Conservation (phyloP, 2,888 invertebrate genomes). For the Cordilura impudica region DNA sequence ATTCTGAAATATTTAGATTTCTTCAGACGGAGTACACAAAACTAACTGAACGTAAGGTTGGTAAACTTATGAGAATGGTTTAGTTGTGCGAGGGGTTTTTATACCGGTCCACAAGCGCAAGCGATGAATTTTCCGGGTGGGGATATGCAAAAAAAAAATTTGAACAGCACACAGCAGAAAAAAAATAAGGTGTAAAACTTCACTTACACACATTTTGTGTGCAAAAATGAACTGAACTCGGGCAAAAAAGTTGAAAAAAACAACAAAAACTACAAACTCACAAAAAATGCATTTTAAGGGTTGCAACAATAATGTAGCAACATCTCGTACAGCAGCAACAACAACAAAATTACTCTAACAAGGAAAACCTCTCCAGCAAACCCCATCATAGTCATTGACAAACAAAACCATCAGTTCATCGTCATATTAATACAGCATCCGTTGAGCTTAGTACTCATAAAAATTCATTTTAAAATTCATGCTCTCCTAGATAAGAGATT, state of each 20-base stretch:
- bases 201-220: conserved; percentile 56
- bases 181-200: conserved; percentile 58
- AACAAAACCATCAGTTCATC: not conserved
- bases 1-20: not conserved
- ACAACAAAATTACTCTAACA: not conserved
- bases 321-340: conserved; percentile 1
- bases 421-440: conserved; percentile 42
- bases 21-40: conserved; percentile 23
- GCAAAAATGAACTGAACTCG: conserved; percentile 56
- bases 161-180: conserved; percentile 4
- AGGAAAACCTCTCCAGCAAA: not conserved
- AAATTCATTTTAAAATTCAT: conserved; percentile 27
- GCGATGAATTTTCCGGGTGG: conserved; percentile 78
- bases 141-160: conserved; percentile 73
- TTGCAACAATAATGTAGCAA: conserved; percentile 41
- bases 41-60: conserved; percentile 75
- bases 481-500: not conserved
- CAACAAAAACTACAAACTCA: not conserved
- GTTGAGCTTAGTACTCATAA: not conserved
- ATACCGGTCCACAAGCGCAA: conserved; percentile 74
- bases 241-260: not conserved
- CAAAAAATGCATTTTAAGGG: conserved; percentile 60
- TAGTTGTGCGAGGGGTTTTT: conserved; percentile 78
- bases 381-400: not conserved
- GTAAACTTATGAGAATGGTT: conserved; percentile 77